A percentile compares a stretch with the other conserved stretches of the same genome.
These are phyloP conservation scores for Rhagium mordax DNA, from an alignment of 2,888 invertebrate species.

Conservation along the genomic window DNA sequence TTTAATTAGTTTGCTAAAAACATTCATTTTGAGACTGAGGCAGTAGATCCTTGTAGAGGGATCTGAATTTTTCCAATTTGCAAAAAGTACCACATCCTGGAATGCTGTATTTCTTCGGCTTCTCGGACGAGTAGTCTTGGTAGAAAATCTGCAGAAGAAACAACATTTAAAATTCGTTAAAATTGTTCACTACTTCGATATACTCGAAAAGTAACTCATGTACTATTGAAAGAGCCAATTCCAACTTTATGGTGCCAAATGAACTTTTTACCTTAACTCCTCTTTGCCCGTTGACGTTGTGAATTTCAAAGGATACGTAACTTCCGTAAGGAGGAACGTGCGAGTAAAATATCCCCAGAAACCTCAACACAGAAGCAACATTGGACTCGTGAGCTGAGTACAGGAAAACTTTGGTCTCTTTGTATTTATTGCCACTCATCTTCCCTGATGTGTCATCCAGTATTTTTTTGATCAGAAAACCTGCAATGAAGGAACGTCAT, in stretches of 20 bases:
- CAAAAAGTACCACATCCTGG: slow-evolving; percentile 50
- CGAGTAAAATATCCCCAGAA: slow-evolving; percentile 53
- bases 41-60: slow-evolving; percentile 43
- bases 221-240: too few species aligned
- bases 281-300: slow-evolving; percentile 51
- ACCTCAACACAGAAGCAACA: slow-evolving; percentile 59
- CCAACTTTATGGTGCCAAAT: too few species aligned
- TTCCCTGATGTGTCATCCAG: slow-evolving; percentile 58
- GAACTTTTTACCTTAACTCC: slow-evolving; percentile 55
- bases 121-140: slow-evolving; percentile 54
- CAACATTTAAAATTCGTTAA: too few species aligned
- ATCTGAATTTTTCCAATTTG: slow-evolving; percentile 43
- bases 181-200: too few species aligned
- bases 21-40: slow-evolving; percentile 51
- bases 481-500: slow-evolving; percentile 57
- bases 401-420: slow-evolving; percentile 60
- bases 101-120: slow-evolving; percentile 43
- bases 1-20: slow-evolving; percentile 33
- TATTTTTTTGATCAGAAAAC: slow-evolving; percentile 63
- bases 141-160: slow-evolving; percentile 55
- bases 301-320: slow-evolving; percentile 61
- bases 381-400: slow-evolving; percentile 66
- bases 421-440: slow-evolving; percentile 49
- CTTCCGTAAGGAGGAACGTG: slow-evolving; percentile 63
- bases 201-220: too few species aligned